Evolutionary conservation across 2,797 vertebrate genomes (phyloP).

Genomic region (Tangara arthus): DNA sequence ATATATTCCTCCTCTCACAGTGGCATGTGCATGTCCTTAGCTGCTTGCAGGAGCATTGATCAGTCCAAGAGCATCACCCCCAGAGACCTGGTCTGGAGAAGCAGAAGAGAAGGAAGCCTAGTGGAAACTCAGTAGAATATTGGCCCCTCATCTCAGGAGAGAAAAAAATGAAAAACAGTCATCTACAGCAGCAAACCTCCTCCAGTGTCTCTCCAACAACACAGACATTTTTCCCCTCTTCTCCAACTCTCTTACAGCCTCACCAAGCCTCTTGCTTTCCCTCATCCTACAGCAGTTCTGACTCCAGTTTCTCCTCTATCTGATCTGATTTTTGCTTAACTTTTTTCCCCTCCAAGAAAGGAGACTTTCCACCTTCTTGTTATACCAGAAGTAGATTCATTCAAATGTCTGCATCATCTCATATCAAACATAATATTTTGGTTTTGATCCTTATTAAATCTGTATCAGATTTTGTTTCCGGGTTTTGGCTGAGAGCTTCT

Average conservation of each 20-base stretch:
- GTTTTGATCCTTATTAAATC: background rate
- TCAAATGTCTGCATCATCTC: background rate
- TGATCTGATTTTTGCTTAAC: background rate
- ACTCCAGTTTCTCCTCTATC: background rate
- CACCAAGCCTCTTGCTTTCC: background rate
- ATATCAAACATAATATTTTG: background rate
- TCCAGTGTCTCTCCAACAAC: background rate
- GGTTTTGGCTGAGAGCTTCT: background rate
- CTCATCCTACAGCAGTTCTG: fast-evolving
- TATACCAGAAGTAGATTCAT: background rate
- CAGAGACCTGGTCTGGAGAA: background rate
- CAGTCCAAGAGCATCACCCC: background rate
- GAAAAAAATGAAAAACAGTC: background rate
- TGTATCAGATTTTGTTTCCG: fast-evolving
- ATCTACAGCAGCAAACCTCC: background rate
- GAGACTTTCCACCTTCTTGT: background rate
- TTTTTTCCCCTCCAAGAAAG: background rate
- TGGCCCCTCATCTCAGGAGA: background rate
- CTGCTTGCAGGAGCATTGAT: background rate
- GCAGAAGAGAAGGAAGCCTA: background rate
- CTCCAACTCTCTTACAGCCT: background rate
- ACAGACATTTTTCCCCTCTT: background rate
- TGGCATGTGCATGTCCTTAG: fast-evolving
- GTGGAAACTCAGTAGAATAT: background rate
- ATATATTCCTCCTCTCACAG: fast-evolving